Percentiles rank a stretch among this genome's conserved stretches.
Conservation (phyloP, 2,113 vertebrate genomes). For the Dasyurus viverrinus region DNA sequence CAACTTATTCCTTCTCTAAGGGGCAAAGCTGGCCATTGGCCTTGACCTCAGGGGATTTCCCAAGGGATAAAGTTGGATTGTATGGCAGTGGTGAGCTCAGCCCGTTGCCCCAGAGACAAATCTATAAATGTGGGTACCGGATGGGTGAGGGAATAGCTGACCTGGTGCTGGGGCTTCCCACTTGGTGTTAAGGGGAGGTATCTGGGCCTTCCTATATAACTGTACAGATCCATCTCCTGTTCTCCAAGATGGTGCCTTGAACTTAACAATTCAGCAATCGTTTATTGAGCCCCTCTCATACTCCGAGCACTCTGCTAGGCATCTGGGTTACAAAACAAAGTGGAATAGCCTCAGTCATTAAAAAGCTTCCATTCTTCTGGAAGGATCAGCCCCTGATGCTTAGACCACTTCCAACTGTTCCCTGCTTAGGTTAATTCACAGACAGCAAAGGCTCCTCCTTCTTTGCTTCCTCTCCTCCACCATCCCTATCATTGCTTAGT, state of each 20-base stretch:
- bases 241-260: background rate
- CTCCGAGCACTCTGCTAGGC: background rate
- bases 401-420: background rate
- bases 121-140: background rate
- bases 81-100: background rate
- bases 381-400: background rate
- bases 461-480: background rate
- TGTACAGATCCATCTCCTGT: background rate
- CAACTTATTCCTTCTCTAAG: background rate
- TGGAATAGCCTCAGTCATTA: background rate
- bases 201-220: background rate
- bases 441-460: background rate
- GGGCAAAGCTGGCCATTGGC: background rate
- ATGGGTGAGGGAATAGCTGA: background rate
- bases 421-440: background rate
- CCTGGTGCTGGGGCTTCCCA: background rate
- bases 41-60: background rate
- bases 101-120: background rate
- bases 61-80: background rate
- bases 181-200: background rate
- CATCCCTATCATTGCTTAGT: background rate
- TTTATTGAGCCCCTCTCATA: background rate
- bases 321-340: background rate
- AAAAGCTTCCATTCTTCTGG: background rate
- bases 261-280: background rate